Base-by-base conservation (phyloP, 2,888 invertebrate species). In the Cancer borealis region DNA sequence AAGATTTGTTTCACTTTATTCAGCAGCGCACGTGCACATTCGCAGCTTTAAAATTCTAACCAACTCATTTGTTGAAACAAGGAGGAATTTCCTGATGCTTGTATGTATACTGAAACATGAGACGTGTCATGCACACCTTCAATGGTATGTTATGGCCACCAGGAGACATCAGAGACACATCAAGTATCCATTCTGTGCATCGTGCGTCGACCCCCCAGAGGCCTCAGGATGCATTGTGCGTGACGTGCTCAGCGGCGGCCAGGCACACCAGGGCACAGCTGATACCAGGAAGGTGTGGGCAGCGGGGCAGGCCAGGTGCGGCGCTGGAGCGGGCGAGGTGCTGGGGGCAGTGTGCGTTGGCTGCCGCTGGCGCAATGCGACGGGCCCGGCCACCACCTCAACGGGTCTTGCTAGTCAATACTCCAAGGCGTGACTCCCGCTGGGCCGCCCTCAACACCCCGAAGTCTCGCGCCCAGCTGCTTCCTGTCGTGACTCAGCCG, bases 381-480 rank as follows among this genome's bases (percentile, higher is more conserved):
- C 91, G 91, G 91, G 30, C 54, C 91, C 73, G 73, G 73, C 73
- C 73, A 60, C 46, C 91, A 91, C 91, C 91, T 60, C 60, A 73
- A 73, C 73, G 73, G 91, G 91, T 91, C 60, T 91, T 91, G 91
- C 91, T 60, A 91, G 91, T 91, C 91, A 91, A 91, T 91, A 91
- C 91, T 91, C 46, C 91, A 91, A 91, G 91, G 91, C 91, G 91
- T 91, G 91, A 91, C 91, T 91, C 91, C 91, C 54, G 91, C 91
- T 45, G 91, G 91, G 91, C 26, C 91, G 91, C 26, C 91, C 91
- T 60, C 46, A 89, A 89, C 49, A 49, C 89, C 89, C 89, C 89
- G 89, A 89, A 89, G 89, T 89, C 89, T 89, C 89, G 49, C 88
- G 46, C 89, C 73, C 49, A 46, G 89, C 89, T 89, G 89, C 89